Base-by-base conservation (phyloP, 2,888 invertebrate species). In the Cheiracanthium punctorium region DNA sequence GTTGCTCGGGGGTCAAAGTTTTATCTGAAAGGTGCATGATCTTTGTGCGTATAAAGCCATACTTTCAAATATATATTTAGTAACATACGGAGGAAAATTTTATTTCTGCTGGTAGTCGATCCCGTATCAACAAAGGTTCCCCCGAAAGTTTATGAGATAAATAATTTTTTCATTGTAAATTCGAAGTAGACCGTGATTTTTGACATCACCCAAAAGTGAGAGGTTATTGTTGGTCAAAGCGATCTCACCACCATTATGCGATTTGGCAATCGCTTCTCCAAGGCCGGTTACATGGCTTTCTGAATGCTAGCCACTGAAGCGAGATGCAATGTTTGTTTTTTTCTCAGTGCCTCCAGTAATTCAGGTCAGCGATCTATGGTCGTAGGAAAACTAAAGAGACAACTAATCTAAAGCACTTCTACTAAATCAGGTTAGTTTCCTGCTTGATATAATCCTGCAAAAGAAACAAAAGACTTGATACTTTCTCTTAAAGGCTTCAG, bases 161-260 rank as follows among this genome's bases (percentile, higher is more conserved):
- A 43, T 24, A 71, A 80, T 37, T 71, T 70, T 5, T 17, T 8
- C 33, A 33, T 82, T 82, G 43, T 82, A 7, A 4, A 24, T 17
- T 33, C 30, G 24, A 82, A 82, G 71, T 65, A 82, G 82, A 82
- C 82, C 82, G 82, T 72, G 77, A 71, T 71, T 64, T 30, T 1
- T 14, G 64, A 67, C 82, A 41, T 32, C 12, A 20, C 17, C 65
- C 30, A 43, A 75, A 70, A 70, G 58, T 58, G 12, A 58, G 24
- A 58, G 24, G 58, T 58, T 58, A 58, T 58, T 58, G 58, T 58
- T 58, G 17, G 24, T 24, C 58, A 5, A 71, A 71, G n/a, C 28
- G 20, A 14, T 24, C 12, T 12, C 70, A 2, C 32, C 12, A n/a
- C 30, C 20, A 17, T 71, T 71, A 52, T 48, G 14, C 10, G 28